Conservation (phyloP, 2,888 invertebrate species). For the Merodon equestris region DNA sequence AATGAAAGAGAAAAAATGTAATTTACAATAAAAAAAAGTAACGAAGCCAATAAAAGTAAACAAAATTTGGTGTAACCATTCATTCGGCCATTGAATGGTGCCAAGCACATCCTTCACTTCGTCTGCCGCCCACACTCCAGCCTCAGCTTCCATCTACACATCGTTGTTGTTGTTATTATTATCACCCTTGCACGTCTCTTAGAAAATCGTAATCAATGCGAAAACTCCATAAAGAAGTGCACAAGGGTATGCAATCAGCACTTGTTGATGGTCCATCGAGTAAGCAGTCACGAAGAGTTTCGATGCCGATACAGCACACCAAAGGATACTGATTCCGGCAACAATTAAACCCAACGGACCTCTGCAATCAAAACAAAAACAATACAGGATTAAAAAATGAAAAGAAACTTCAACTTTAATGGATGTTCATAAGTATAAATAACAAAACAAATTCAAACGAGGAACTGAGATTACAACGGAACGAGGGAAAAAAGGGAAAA, state of each 20-base stretch:
- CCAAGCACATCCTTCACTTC: neutral
- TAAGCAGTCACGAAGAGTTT: conserved; percentile 88
- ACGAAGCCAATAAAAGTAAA: too few relatives aligned
- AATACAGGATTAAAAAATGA: conserved; percentile 9
- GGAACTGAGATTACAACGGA: conserved; percentile 18
- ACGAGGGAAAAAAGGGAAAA: neutral
- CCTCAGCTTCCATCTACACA: neutral
- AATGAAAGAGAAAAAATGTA: conserved; percentile 50
- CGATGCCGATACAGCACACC: conserved; percentile 88
- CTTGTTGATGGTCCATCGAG: conserved; percentile 86
- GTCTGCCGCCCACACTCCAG: neutral
- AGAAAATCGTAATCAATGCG: conserved; percentile 88
- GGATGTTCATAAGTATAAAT: conserved; percentile 33
- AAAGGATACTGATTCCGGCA: conserved; percentile 82
- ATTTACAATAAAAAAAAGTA: conserved; percentile 4
- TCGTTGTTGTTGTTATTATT: neutral
- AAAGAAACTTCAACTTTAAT: conserved; percentile 48
- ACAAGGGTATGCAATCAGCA: conserved; percentile 87
- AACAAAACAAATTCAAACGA: conserved; percentile 35
- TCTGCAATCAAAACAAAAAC: conserved; percentile 77
- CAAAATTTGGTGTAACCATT: conserved; percentile 24
- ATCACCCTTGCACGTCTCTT: conserved; percentile 70
- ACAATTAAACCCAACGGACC: conserved; percentile 81
- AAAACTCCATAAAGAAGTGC: conserved; percentile 88
- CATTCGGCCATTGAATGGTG: conserved; percentile 50